A percentile compares a stretch with the other conserved stretches of the same genome.
Evolutionary conservation across 2,113 vertebrate species (phyloP).

Genomic region (Nestor notabilis): DNA sequence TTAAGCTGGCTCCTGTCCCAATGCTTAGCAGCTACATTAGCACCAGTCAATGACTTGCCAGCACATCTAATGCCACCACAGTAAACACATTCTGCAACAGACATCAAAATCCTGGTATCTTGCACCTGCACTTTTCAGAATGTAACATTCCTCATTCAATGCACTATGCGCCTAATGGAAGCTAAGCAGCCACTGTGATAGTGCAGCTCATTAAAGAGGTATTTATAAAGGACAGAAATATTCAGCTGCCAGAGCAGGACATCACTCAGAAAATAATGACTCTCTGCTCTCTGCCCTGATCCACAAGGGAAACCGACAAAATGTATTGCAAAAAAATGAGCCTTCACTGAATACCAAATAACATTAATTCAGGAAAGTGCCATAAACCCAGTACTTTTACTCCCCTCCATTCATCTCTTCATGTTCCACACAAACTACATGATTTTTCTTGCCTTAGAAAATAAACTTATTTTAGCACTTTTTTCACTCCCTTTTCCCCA

Average conservation of each 20-base stretch:
- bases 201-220: not conserved
- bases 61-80: constrained; percentile 11
- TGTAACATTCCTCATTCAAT: not conserved
- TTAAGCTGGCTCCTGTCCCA: not conserved
- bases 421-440: not conserved
- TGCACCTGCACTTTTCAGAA: not conserved
- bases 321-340: not conserved
- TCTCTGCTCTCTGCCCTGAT: not conserved
- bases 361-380: not conserved
- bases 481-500: not conserved
- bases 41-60: not conserved
- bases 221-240: not conserved
- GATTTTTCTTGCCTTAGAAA: not conserved
- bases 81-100: constrained; percentile 14
- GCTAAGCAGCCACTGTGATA: not conserved
- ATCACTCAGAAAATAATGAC: not conserved
- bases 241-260: not conserved
- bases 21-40: not conserved
- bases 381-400: not conserved
- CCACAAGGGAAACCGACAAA: not conserved
- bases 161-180: not conserved
- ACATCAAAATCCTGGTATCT: not conserved
- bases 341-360: not conserved
- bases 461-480: not conserved
- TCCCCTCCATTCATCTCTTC: not conserved